A percentile compares a stretch with the other conserved stretches of the same genome.
Evolutionary conservation across 2,888 invertebrate species (phyloP).

Genomic region (Amaurobius ferox): DNA sequence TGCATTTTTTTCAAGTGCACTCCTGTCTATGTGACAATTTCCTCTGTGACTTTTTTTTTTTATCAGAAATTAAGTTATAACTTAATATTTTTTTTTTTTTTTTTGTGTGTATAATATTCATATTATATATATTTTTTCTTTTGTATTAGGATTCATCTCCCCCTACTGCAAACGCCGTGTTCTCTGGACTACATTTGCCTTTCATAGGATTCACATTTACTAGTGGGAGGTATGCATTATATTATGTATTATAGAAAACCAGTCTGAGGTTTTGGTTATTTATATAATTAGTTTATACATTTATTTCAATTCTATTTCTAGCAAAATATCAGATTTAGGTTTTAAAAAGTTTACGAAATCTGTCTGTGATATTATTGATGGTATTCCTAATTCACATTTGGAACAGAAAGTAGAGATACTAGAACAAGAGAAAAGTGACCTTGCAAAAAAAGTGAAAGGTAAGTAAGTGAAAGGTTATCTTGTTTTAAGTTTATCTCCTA

Average conservation of each 20-base stretch:
- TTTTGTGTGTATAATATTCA: background rate
- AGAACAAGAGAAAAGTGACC: slow-evolving; percentile 85
- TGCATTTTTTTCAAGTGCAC: too few species aligned
- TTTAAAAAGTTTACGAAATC: slow-evolving; percentile 48
- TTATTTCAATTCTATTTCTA: slow-evolving; percentile 10
- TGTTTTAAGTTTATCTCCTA: too few species aligned
- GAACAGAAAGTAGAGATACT: slow-evolving; percentile 82
- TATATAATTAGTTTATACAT: background rate
- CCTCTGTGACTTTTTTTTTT: too few species aligned
- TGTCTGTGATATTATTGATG: slow-evolving; percentile 65
- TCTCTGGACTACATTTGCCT: slow-evolving; percentile 87
- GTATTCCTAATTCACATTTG: slow-evolving; percentile 54
- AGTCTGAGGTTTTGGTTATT: background rate
- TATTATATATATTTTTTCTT: background rate
- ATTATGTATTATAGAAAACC: background rate
- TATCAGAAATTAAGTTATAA: too few species aligned
- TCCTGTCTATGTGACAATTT: too few species aligned
- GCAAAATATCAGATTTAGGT: slow-evolving; percentile 65
- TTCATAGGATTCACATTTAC: slow-evolving; percentile 99
- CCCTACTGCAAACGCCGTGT: slow-evolving; percentile 79
- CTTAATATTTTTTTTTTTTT: background rate
- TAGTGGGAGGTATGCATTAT: slow-evolving; percentile 84
- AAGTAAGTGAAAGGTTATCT: too few species aligned
- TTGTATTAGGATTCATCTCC: slow-evolving; percentile 91
- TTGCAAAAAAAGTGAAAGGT: slow-evolving; percentile 84